Percentiles rank a stretch among this genome's conserved stretches.
phyloP scores from a whole-genome alignment of 2,888 invertebrate species.

The Rhingia campestris region DNA sequence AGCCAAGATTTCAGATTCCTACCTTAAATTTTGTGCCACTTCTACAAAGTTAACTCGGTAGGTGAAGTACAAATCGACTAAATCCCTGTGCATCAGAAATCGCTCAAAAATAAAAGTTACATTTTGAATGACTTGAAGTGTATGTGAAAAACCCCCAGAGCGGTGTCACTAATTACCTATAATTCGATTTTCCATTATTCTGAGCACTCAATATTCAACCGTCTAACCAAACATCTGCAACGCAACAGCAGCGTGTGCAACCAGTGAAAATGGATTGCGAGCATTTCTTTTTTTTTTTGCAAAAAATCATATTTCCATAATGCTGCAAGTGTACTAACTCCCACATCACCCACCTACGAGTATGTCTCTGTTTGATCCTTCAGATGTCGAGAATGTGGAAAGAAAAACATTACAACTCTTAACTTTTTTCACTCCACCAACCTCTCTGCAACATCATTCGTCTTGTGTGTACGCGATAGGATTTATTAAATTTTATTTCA shows the following conservation, averaged over 20 bases:
- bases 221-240: constrained; percentile 1
- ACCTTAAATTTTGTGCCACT: constrained; percentile 31
- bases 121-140: constrained; percentile 9
- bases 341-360: constrained; percentile 23
- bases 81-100: constrained; percentile 41
- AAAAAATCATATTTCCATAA: constrained; percentile 55
- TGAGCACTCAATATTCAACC: constrained; percentile 25
- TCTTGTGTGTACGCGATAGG: constrained; percentile 70
- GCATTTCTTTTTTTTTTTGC: background rate
- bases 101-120: constrained; percentile 39
- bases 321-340: constrained; percentile 54
- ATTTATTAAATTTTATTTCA: constrained; percentile 73
- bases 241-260: constrained; percentile 41
- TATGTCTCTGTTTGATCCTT: constrained; percentile 68
- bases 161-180: constrained; percentile 74
- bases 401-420: constrained; percentile 57
- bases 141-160: constrained; percentile 37
- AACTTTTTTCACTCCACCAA: constrained; percentile 5
- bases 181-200: constrained; percentile 71
- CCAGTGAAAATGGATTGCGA: constrained; percentile 45
- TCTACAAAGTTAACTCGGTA: constrained; percentile 33
- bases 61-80: constrained; percentile 26
- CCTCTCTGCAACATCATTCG: constrained; percentile 19
- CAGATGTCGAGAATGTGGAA: constrained; percentile 39
- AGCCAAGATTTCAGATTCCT: too few species aligned